phyloP scores from a whole-genome alignment of 2,113 vertebrate genomes.

The Pollachius pollachius region DNA sequence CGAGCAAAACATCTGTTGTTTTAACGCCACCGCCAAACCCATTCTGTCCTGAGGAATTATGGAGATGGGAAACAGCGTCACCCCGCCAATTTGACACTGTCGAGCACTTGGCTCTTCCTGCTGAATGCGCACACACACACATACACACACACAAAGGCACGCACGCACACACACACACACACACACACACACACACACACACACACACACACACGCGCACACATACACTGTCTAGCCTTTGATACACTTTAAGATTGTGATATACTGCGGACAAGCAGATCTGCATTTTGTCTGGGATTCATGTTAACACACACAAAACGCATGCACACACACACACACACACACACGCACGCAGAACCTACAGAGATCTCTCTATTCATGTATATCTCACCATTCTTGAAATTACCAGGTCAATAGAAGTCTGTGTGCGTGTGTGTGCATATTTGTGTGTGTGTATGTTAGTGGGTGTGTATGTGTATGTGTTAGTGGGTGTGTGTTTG shows the following conservation, averaged over 20 bases:
- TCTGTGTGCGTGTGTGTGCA: no score
- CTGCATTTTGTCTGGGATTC: no score
- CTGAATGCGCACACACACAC: background rate
- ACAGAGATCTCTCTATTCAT: slow-evolving; percentile 14
- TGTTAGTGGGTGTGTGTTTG: background rate
- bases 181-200: no score
- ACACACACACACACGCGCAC: no score
- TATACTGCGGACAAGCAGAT: no score
- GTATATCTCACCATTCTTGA: slow-evolving; percentile 72
- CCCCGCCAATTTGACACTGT: slow-evolving; percentile 86
- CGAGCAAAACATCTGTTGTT: slow-evolving; percentile 98
- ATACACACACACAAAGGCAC: slow-evolving; percentile 1
- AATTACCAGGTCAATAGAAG: slow-evolving; percentile 85
- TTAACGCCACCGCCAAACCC: slow-evolving; percentile 91
- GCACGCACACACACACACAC: background rate
- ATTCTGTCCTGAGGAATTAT: slow-evolving; percentile 98
- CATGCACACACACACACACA: slow-evolving; percentile 74
- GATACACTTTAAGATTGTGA: no score
- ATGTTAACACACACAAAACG: slow-evolving; percentile 14
- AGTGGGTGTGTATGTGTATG: no score
- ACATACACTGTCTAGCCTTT: no score
- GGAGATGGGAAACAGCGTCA: slow-evolving; percentile 95
- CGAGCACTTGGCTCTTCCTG: slow-evolving; percentile 33
- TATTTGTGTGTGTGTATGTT: no score
- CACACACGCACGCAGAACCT: slow-evolving; percentile 57